phyloP scores from a whole-genome alignment of 2,888 invertebrate genomes.

The Melangyna quadrimaculata region DNA sequence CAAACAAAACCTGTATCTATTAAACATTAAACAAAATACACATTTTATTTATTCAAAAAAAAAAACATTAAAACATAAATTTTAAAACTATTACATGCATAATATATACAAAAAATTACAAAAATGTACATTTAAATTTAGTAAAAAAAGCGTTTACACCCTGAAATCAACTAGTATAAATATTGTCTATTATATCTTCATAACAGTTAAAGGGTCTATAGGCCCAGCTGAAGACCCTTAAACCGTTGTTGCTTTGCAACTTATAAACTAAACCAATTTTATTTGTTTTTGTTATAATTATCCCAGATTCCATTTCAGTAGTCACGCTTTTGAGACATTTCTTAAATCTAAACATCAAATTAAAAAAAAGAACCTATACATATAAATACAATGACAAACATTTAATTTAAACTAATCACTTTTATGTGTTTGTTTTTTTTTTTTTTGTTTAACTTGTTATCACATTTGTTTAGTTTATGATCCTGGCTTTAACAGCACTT shows the following conservation, averaged over 20 bases:
- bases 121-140: not conserved
- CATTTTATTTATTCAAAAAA: not conserved
- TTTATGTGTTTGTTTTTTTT: conserved; percentile 19
- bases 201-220: not conserved
- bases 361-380: not conserved
- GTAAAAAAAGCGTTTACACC: conserved; percentile 8
- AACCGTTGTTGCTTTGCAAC: not conserved
- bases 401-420: conserved; percentile 54
- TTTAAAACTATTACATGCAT: not conserved
- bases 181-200: not conserved
- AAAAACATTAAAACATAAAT: not conserved
- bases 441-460: conserved; percentile 2
- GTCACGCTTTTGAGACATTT: not conserved
- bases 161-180: not conserved
- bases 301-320: not conserved
- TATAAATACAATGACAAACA: conserved; percentile 27
- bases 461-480: conserved; percentile 55
- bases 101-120: conserved; percentile 8
- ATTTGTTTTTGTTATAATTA: not conserved
- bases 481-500: conserved; percentile 17
- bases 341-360: not conserved
- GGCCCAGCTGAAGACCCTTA: not conserved
- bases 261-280: not conserved
- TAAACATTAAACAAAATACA: not conserved
- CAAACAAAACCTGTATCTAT: too few relatives aligned